phyloP scores from a whole-genome alignment of 1,140 invertebrate genomes.

The silkworm (Bombyx mori) region ASM3026992v2 NC_085112.1:4981501-4982000 shows the following conservation, averaged over 20 bases:
- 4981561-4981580: slow-evolving; percentile 29
- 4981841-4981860: slow-evolving; percentile 11
- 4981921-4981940: slow-evolving; percentile 7
- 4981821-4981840: slow-evolving; percentile 5
- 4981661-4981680: too few relatives aligned
- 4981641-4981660: neutral
- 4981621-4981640: slow-evolving; percentile 9
- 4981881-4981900: slow-evolving; percentile 1
- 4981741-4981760: too few relatives aligned
- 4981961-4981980: slow-evolving; percentile 6
- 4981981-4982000: slow-evolving; percentile 1
- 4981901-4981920: slow-evolving; percentile 5
- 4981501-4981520: slow-evolving; percentile 33
- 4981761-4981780: slow-evolving; percentile 11
- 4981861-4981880: slow-evolving; percentile 6
- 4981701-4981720: too few relatives aligned
- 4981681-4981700: too few relatives aligned
- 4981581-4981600: slow-evolving; percentile 53
- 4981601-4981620: slow-evolving; percentile 32
- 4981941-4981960: too few relatives aligned
- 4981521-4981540: slow-evolving; percentile 20
- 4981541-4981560: slow-evolving; percentile 14
- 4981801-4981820: neutral
- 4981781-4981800: slow-evolving; percentile 4
- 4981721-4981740: too few relatives aligned